Evolutionary conservation across 2,888 invertebrate genomes (phyloP).

Genomic region (Trichopria drosophilae): DNA sequence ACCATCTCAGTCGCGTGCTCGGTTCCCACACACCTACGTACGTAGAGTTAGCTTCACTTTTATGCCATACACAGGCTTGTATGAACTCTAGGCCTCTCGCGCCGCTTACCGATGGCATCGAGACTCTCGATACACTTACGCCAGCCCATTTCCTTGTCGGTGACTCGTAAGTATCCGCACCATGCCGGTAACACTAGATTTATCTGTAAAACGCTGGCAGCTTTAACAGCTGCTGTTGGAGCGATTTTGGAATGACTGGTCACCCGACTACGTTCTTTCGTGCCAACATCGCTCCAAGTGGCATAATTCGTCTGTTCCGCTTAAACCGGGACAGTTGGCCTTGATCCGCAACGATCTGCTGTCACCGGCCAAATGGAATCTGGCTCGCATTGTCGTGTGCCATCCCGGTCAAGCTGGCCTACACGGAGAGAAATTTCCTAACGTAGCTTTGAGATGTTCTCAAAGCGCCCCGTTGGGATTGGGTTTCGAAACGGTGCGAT

Average conservation of each 20-base stretch:
- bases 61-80: background rate
- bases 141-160: constrained; percentile 4
- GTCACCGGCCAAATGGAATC: too few species aligned
- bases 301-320: too few species aligned
- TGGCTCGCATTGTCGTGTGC: too few species aligned
- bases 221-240: constrained; percentile 1
- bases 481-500: too few species aligned
- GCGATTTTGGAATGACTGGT: constrained; percentile 5
- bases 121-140: background rate
- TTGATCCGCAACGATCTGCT: too few species aligned
- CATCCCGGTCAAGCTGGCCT: too few species aligned
- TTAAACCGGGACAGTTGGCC: too few species aligned
- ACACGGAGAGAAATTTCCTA: too few species aligned
- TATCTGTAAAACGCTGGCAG: too few species aligned
- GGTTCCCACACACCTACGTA: background rate
- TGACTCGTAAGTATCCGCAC: background rate
- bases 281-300: too few species aligned
- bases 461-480: too few species aligned
- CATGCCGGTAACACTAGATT: background rate
- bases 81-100: constrained; percentile 7
- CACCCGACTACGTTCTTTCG: constrained; percentile 6
- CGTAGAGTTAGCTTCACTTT: constrained; percentile 1
- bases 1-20: background rate
- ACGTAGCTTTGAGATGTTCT: too few species aligned
- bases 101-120: background rate